phyloP scores from a whole-genome alignment of 2,113 vertebrate genomes.

The Aspidoscelis tigris region DNA sequence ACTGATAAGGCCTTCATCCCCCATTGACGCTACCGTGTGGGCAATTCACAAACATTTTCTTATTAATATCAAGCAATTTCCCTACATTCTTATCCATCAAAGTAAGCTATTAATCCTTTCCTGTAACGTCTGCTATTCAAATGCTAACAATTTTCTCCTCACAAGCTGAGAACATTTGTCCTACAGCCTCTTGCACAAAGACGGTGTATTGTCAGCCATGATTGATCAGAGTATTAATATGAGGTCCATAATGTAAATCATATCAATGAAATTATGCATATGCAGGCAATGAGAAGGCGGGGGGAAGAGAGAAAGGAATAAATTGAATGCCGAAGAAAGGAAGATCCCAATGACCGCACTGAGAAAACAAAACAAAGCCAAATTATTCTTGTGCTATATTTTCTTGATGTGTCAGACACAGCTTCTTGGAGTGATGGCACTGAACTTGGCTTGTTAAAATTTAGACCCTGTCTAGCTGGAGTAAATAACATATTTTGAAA shows the following conservation, averaged over 20 bases:
- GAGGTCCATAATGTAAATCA: conserved; percentile 83
- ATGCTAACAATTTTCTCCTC: conserved; percentile 91
- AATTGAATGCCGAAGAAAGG: conserved; percentile 83
- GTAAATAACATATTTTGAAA: too few species aligned
- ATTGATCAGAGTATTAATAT: conserved; percentile 94
- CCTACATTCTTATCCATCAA: conserved; percentile 99
- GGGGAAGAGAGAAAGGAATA: conserved; percentile 75
- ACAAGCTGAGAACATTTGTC: conserved; percentile 93
- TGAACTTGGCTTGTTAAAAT: background rate
- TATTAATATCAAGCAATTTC: conserved; percentile 99
- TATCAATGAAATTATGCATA: conserved; percentile 84
- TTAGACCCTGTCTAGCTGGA: background rate
- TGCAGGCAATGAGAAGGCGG: conserved; percentile 38
- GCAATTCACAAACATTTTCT: conserved; percentile 96
- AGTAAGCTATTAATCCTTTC: conserved; percentile 94
- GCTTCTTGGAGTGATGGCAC: background rate
- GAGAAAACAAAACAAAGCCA: background rate
- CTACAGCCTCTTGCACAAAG: conserved; percentile 88
- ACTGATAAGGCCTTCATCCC: conserved; percentile 83
- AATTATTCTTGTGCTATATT: conserved; percentile 47
- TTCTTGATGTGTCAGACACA: conserved; percentile 70
- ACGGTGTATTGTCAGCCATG: conserved; percentile 88
- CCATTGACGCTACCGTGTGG: conserved; percentile 78
- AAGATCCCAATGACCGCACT: conserved; percentile 64
- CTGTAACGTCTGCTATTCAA: conserved; percentile 88